Conservation (phyloP, 2,113 vertebrate species). For the Toxotes jaculatrix region DNA sequence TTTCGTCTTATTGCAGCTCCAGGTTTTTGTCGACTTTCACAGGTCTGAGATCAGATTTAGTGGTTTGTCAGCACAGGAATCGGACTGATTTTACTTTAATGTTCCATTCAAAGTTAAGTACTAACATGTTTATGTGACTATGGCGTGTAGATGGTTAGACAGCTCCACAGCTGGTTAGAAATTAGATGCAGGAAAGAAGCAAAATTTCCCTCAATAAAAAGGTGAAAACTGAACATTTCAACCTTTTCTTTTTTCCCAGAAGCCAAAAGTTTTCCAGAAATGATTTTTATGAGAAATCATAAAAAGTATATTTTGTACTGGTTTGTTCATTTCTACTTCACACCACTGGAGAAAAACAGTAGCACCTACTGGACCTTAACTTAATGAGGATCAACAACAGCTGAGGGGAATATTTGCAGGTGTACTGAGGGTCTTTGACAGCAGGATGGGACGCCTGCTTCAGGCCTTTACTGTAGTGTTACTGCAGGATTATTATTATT, state of each 20-base stretch:
- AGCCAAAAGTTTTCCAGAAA: rapidly evolving
- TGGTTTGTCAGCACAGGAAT: conserved; percentile 9
- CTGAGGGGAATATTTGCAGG: conserved; percentile 17
- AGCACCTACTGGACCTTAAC: conserved; percentile 17
- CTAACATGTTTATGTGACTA: conserved; percentile 1
- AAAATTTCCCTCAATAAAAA: not conserved
- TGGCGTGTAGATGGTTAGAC: not conserved
- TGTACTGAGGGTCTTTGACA: not conserved
- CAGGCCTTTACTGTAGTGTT: not conserved
- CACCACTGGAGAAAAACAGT: not conserved
- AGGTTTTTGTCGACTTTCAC: conserved; percentile 29
- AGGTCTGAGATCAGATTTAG: conserved; percentile 13
- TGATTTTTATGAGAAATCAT: not conserved
- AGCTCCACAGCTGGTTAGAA: conserved; percentile 19
- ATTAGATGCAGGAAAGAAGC: not conserved
- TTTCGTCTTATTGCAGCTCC: conserved; percentile 60
- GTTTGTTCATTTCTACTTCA: not conserved
- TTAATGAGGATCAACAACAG: not conserved
- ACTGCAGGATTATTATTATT: not conserved
- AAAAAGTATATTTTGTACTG: conserved; percentile 7
- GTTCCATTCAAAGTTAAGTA: conserved; percentile 7
- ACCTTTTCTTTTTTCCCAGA: not conserved
- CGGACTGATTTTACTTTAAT: not conserved
- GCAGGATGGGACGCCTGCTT: not conserved
- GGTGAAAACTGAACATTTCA: not conserved